These are phyloP conservation scores for Apamea crenata DNA, from an alignment of 2,888 invertebrate genomes.

Conservation along the genomic window DNA sequence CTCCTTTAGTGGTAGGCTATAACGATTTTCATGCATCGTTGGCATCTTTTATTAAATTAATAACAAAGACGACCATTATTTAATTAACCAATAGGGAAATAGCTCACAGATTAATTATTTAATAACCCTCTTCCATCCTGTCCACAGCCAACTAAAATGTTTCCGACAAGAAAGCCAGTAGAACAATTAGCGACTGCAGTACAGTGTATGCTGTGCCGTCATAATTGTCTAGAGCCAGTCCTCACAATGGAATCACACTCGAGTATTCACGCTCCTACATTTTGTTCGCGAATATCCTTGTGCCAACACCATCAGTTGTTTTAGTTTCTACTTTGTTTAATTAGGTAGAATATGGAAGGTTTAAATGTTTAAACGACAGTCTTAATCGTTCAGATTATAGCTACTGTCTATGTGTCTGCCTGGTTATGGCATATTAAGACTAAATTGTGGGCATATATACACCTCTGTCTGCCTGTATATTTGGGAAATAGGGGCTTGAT, in stretches of 20 bases:
- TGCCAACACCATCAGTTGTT: slow-evolving; percentile 24
- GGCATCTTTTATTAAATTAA: not conserved
- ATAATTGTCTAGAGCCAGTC: slow-evolving; percentile 42
- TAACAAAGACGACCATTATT: slow-evolving; percentile 10
- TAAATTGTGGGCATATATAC: not conserved
- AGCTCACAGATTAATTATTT: slow-evolving; percentile 16
- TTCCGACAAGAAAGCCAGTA: slow-evolving; percentile 15
- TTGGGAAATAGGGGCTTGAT: not conserved
- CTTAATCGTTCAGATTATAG: not conserved
- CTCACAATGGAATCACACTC: slow-evolving; percentile 35
- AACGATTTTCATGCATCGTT: not conserved
- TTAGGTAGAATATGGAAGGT: not conserved
- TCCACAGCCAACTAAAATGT: slow-evolving; percentile 15
- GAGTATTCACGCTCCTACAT: slow-evolving; percentile 23
- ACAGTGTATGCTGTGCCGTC: slow-evolving; percentile 29
- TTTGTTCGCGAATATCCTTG: slow-evolving; percentile 31
- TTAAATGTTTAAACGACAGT: slow-evolving; percentile 9
- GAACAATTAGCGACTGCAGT: slow-evolving; percentile 38
- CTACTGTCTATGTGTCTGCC: not conserved
- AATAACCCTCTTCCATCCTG: not conserved
- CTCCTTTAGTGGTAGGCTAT: not conserved
- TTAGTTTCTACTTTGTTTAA: slow-evolving; percentile 36
- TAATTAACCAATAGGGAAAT: slow-evolving; percentile 9
- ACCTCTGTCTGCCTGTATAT: not conserved
- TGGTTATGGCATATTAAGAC: not conserved